Conservation (phyloP, 2,888 invertebrate species). For the Trilocha varians region DNA sequence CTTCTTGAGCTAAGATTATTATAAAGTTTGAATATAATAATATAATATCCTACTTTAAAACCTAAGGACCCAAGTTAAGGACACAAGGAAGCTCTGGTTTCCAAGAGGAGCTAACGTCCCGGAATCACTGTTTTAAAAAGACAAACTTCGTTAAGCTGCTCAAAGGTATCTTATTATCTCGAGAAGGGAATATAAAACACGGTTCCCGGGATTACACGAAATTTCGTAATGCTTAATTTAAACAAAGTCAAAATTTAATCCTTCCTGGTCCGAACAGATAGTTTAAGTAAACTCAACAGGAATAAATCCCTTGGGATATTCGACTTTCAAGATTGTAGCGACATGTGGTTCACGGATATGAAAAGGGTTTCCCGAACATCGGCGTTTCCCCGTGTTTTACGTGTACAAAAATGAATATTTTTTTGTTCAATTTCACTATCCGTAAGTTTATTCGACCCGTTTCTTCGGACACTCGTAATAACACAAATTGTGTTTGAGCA, state of each 20-base stretch:
- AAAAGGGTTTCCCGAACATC: not conserved
- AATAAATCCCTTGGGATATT: not conserved
- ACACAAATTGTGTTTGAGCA: constrained; percentile 2
- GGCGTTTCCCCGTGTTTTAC: not conserved
- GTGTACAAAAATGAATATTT: not conserved
- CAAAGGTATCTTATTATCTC: constrained; percentile 26
- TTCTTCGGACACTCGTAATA: not conserved
- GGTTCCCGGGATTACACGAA: constrained; percentile 17
- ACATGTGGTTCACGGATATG: not conserved
- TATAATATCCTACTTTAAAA: constrained; percentile 22
- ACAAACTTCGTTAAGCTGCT: constrained; percentile 27
- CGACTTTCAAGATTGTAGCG: not conserved
- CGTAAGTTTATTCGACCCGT: not conserved
- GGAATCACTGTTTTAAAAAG: constrained; percentile 23
- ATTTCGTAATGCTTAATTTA: constrained; percentile 19
- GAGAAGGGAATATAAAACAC: constrained; percentile 23
- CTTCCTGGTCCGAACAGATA: constrained; percentile 13
- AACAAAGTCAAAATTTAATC: constrained; percentile 12
- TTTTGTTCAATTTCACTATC: not conserved
- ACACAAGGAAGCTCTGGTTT: constrained; percentile 17
- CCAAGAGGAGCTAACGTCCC: constrained; percentile 23
- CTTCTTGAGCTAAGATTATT: too few species aligned
- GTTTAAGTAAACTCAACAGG: constrained; percentile 8
- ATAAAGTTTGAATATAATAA: constrained; percentile 32
- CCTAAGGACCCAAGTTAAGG: constrained; percentile 30